phyloP scores from a whole-genome alignment of 2,113 vertebrate genomes.

The Erythrocebus patas region DNA sequence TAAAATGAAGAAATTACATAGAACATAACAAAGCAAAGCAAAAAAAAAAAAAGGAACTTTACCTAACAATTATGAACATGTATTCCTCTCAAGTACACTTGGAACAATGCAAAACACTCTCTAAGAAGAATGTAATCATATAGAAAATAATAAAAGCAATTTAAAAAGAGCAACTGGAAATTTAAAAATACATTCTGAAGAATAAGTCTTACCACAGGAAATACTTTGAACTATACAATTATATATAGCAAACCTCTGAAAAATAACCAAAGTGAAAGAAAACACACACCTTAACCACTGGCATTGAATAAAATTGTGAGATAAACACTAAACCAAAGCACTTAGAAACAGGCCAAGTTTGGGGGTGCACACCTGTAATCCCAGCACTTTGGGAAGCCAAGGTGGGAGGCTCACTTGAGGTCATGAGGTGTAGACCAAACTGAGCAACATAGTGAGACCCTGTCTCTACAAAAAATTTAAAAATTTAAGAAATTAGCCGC shows the following conservation, averaged over 20 bases:
- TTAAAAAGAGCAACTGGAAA: background rate
- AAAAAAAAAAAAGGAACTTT: background rate
- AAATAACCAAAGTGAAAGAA: background rate
- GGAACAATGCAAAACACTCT: background rate
- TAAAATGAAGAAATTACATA: background rate
- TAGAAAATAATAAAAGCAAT: background rate
- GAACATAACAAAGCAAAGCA: background rate
- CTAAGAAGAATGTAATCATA: background rate
- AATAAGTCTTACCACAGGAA: background rate
- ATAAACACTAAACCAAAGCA: background rate
- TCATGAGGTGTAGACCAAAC: too few relatives aligned
- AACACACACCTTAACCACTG: background rate
- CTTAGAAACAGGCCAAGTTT: background rate
- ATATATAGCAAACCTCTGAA: background rate
- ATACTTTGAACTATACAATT: background rate
- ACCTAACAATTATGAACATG: background rate
- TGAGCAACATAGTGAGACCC: too few relatives aligned
- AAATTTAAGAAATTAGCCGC: too few relatives aligned
- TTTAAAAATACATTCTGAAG: background rate
- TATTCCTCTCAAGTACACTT: background rate
- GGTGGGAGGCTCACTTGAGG: too few relatives aligned
- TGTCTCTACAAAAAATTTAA: too few relatives aligned
- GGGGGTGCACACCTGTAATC: fast-evolving
- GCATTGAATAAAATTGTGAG: background rate
- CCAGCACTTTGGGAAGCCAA: too few relatives aligned